phyloP scores from a whole-genome alignment of 2,888 invertebrate species.

The Euclidia mi region DNA sequence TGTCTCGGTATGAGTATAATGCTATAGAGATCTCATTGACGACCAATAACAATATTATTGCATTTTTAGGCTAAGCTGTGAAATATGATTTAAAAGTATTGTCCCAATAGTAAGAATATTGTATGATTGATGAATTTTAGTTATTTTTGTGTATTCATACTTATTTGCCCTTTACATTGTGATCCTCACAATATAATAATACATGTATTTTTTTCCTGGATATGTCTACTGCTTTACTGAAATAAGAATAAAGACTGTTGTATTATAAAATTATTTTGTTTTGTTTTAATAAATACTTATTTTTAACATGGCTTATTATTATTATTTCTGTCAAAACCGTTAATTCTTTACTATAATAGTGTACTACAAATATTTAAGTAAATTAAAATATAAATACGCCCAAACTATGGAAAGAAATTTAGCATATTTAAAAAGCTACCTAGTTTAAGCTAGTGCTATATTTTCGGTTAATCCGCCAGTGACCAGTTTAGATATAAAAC shows the following conservation, averaged over 20 bases:
- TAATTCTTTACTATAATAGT: no score
- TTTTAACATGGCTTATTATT: slow-evolving; percentile 71
- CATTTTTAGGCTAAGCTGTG: slow-evolving; percentile 88
- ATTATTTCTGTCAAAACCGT: slow-evolving; percentile 51
- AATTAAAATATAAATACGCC: no score
- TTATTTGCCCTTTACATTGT: slow-evolving; percentile 77
- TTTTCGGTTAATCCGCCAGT: no score
- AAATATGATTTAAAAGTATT: slow-evolving; percentile 70
- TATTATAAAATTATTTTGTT: slow-evolving; percentile 86
- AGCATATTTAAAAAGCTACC: no score
- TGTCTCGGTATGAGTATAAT: slow-evolving; percentile 82
- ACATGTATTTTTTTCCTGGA: slow-evolving; percentile 74
- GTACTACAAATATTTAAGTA: no score
- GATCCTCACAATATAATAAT: no score
- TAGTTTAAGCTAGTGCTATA: no score
- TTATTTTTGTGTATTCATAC: slow-evolving; percentile 64
- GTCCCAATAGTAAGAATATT: slow-evolving; percentile 59
- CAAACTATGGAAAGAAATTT: no score
- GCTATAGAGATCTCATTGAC: slow-evolving; percentile 89
- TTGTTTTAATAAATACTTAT: slow-evolving; percentile 82
- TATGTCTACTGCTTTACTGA: slow-evolving; percentile 85
- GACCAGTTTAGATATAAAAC: no score
- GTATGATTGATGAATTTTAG: slow-evolving; percentile 61
- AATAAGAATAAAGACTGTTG: slow-evolving; percentile 90
- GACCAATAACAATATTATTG: slow-evolving; percentile 88